Evolutionary conservation across 2,113 vertebrate species (phyloP), one percentile per base, ranked within the genome.

Genomic region (Crypturellus undulatus): DNA sequence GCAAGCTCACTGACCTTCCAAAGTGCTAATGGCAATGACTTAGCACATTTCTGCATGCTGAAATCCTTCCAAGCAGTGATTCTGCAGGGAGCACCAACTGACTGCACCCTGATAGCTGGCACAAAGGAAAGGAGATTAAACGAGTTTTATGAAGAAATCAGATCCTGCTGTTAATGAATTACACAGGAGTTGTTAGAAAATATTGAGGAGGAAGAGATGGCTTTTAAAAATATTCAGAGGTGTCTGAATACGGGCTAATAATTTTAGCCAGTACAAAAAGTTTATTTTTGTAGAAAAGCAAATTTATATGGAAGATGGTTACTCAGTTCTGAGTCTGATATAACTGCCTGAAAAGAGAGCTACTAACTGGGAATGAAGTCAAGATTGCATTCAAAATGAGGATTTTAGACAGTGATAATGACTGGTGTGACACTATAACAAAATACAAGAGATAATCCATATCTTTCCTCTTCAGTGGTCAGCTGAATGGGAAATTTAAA

Each of bases 11-110:
- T 79, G 79, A 90, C 51, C 80, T 82, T 83, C n/a, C 19, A 76
- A 24, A 79, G 21, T 14, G n/a, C 52, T 86, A 89, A 36, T 60
- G 62, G 56, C 36, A 93, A 73, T 89, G 16, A 91, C 69, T 90
- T 77, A 25, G 86, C 84, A 73, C 5, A 40, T 91, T 86, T 89
- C 81, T 45, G 60, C 64, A 30, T 70, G 77, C 60, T 78, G 54
- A 56, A 56, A 30, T 30, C 4, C 18, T 87, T 69, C 43, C 40
- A 75, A 92, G 89, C 52, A 81, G 21, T 89, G 89, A 89, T 49
- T 96, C 87, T 91, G 70, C 78, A 91, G 11, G 87, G 8, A 5
- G 52, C 13, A 36, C 2, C 40, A 34, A 24, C 14, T 52, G 4
- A 4, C 68, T 69, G 32, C n/a, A 7, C 0, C 2, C 80, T 87